phyloP scores from a whole-genome alignment of 1,140 invertebrate genomes.

The Phthorimaea operculella region DNA sequence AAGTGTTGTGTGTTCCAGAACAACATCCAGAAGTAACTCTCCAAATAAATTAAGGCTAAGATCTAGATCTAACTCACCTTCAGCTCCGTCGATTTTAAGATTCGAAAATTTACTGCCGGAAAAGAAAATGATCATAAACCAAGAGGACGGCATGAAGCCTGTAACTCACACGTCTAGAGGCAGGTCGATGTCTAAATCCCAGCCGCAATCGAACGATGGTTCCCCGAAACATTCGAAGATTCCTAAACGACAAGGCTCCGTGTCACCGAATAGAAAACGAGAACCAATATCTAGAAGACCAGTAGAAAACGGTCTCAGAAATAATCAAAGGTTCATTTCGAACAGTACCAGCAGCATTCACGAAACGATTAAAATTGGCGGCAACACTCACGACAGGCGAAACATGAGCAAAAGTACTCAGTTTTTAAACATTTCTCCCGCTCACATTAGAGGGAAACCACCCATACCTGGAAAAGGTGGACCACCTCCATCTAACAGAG shows the following conservation, averaged over 20 bases:
- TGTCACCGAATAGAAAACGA: constrained; percentile 48
- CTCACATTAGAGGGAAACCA: constrained; percentile 57
- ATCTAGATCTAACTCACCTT: constrained; percentile 60
- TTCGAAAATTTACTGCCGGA: constrained; percentile 39
- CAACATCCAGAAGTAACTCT: constrained; percentile 49
- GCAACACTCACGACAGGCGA: constrained; percentile 46
- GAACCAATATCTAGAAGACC: constrained; percentile 32
- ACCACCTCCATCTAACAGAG: constrained; percentile 58
- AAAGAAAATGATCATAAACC: constrained; percentile 34
- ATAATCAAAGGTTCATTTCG: constrained; percentile 60
- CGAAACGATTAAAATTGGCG: constrained; percentile 55
- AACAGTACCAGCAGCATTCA: constrained; percentile 65
- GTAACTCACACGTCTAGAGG: constrained; percentile 43
- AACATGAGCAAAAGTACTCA: constrained; percentile 56
- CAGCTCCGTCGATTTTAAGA: constrained; percentile 46
- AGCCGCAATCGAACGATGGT: constrained; percentile 57
- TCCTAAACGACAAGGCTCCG: constrained; percentile 60
- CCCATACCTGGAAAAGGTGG: constrained; percentile 60
- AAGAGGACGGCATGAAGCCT: constrained; percentile 20
- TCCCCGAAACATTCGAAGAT: constrained; percentile 64
- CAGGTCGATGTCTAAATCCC: constrained; percentile 48
- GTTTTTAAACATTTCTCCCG: constrained; percentile 41
- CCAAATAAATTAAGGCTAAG: constrained; percentile 50
- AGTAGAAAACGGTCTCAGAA: constrained; percentile 37
- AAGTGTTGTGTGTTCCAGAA: constrained; percentile 38